Evolutionary conservation across 2,888 invertebrate species (phyloP).

Genomic region (Phasia obesa): DNA sequence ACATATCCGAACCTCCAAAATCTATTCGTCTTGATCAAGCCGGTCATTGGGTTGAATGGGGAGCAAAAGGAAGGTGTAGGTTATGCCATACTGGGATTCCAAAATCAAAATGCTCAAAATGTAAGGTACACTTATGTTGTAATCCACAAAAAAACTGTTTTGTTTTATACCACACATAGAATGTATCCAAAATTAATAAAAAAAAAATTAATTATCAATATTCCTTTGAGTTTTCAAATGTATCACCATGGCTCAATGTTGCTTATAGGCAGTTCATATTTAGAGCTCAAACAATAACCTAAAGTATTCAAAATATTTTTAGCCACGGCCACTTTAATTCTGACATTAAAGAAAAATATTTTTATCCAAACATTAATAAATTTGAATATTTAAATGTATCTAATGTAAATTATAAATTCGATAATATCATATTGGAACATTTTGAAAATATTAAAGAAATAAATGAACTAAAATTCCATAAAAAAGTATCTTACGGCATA

Average conservation of each 20-base stretch:
- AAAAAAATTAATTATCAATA: slow-evolving; percentile 36
- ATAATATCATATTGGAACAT: too few species aligned
- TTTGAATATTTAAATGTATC: too few species aligned
- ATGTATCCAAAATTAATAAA: slow-evolving; percentile 29
- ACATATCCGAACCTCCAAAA: slow-evolving; percentile 1
- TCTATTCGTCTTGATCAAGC: slow-evolving; percentile 35
- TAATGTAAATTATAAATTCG: too few species aligned
- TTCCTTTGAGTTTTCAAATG: too few species aligned
- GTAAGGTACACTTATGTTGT: slow-evolving; percentile 58
- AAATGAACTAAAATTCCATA: slow-evolving; percentile 4
- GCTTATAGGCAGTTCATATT: too few species aligned
- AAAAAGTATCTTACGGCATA: slow-evolving; percentile 7
- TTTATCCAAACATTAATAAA: slow-evolving; percentile 11
- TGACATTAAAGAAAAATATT: too few species aligned
- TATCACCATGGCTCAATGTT: too few species aligned
- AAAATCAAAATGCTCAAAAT: slow-evolving; percentile 62
- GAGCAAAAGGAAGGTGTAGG: slow-evolving; percentile 64
- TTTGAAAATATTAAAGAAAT: too few species aligned
- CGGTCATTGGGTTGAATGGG: slow-evolving; percentile 66
- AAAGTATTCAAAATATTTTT: too few species aligned
- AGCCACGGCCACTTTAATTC: too few species aligned
- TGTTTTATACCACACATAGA: slow-evolving; percentile 13
- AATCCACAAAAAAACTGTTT: slow-evolving; percentile 68
- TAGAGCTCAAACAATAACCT: too few species aligned
- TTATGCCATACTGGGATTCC: too few species aligned